Evolutionary conservation across 2,797 vertebrate species (phyloP).

Genomic region (Loriculus beryllinus): DNA sequence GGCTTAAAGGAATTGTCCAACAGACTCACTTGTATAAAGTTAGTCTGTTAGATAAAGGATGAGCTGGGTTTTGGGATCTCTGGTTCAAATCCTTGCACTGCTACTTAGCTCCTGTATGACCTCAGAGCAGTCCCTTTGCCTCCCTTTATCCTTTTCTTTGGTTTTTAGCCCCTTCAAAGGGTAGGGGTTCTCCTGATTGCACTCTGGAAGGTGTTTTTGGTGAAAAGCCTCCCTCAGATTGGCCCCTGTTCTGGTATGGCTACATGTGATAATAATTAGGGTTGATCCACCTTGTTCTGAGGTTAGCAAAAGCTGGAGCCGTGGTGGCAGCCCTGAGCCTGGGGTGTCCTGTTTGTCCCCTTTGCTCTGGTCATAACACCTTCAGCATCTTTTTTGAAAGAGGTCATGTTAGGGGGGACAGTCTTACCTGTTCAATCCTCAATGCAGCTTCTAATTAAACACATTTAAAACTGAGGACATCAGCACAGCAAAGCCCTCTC

Average conservation of each 20-base stretch:
- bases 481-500: neutral
- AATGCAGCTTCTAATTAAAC: neutral
- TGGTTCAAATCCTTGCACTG: neutral
- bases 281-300: neutral
- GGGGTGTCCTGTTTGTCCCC: neutral
- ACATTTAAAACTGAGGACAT: fast-evolving
- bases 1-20: neutral
- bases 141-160: neutral
- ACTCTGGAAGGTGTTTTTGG: neutral
- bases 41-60: neutral
- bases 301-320: neutral
- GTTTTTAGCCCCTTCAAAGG: neutral
- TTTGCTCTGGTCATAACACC: neutral
- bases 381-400: neutral
- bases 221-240: neutral
- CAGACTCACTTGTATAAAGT: neutral
- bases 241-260: neutral
- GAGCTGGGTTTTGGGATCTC: neutral
- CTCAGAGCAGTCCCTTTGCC: neutral
- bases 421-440: neutral
- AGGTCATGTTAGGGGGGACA: neutral
- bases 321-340: fast-evolving
- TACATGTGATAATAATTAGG: fast-evolving
- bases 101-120: neutral
- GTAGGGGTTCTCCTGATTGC: neutral